Conservation (phyloP, 2,113 vertebrate species). For the Pseudorhombus dupliciocellatus region DNA sequence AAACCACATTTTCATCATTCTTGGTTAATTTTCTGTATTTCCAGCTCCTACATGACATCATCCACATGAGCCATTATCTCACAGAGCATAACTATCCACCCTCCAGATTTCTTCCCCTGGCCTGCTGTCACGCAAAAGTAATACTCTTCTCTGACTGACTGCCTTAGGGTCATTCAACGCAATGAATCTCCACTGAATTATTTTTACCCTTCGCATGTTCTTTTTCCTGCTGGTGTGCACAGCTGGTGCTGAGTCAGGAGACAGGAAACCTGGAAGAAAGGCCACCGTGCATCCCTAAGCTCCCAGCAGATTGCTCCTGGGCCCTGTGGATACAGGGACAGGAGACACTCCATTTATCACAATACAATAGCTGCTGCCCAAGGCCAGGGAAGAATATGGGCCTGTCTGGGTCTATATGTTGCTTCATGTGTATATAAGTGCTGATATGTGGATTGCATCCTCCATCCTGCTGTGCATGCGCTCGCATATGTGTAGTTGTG, state of each 20-base stretch:
- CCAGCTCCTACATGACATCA: conserved; percentile 31
- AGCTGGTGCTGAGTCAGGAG: conserved; percentile 80
- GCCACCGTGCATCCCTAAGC: conserved; percentile 66
- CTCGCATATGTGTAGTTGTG: neutral
- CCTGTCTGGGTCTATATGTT: conserved; percentile 34
- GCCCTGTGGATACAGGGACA: conserved; percentile 59
- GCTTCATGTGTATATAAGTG: conserved; percentile 27
- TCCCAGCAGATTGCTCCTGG: conserved; percentile 61
- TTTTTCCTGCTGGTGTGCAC: conserved; percentile 65
- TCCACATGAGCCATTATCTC: conserved; percentile 25
- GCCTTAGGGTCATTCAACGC: conserved; percentile 53
- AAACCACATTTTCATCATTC: conserved; percentile 13
- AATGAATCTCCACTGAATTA: conserved; percentile 60
- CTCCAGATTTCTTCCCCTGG: conserved; percentile 11
- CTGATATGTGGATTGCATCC: conserved; percentile 9
- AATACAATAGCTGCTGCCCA: conserved; percentile 70
- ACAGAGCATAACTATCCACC: conserved; percentile 16
- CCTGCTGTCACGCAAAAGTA: conserved; percentile 43
- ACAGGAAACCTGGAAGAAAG: conserved; percentile 73
- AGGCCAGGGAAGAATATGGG: conserved; percentile 36
- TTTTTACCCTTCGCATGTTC: conserved; percentile 63
- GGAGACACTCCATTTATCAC: conserved; percentile 78
- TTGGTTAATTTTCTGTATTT: conserved; percentile 25
- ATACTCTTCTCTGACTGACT: conserved; percentile 52
- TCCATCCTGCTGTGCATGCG: neutral